These are phyloP conservation scores for Thymelicus lineola DNA, from an alignment of 2,888 invertebrate genomes.

Conservation along the genomic window DNA sequence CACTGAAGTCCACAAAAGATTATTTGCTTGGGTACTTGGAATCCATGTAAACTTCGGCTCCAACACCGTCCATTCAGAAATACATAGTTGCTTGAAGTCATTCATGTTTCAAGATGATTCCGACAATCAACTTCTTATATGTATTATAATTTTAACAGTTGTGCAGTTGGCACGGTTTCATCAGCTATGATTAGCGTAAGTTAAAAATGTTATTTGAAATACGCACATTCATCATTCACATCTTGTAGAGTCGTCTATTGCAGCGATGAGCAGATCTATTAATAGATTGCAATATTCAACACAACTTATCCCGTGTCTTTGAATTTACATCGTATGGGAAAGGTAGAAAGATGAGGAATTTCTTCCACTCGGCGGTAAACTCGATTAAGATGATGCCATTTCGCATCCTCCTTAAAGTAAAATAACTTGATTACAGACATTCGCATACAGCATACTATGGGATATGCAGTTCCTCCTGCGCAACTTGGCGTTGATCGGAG, in stretches of 20 bases:
- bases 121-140: background rate
- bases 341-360: no score
- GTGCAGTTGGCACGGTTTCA: constrained; percentile 5
- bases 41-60: background rate
- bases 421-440: constrained; percentile 85
- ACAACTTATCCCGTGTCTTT: no score
- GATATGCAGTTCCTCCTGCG: constrained; percentile 98
- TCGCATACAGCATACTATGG: constrained; percentile 99
- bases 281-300: no score
- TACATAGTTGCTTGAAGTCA: background rate
- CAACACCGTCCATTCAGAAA: background rate
- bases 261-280: no score
- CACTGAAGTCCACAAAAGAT: no score
- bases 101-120: background rate
- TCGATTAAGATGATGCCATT: no score
- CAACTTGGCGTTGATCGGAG: constrained; percentile 98
- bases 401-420: no score
- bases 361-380: no score
- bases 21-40: no score
- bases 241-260: no score
- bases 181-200: constrained; percentile 6
- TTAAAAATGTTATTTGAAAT: constrained; percentile 10
- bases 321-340: no score
- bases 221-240: background rate
- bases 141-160: background rate